Percentiles rank a stretch among this genome's conserved stretches.
These are phyloP conservation scores for Daktulosphaira vitifoliae DNA, from an alignment of 1,140 invertebrate species.

Conservation along the genomic window DNA sequence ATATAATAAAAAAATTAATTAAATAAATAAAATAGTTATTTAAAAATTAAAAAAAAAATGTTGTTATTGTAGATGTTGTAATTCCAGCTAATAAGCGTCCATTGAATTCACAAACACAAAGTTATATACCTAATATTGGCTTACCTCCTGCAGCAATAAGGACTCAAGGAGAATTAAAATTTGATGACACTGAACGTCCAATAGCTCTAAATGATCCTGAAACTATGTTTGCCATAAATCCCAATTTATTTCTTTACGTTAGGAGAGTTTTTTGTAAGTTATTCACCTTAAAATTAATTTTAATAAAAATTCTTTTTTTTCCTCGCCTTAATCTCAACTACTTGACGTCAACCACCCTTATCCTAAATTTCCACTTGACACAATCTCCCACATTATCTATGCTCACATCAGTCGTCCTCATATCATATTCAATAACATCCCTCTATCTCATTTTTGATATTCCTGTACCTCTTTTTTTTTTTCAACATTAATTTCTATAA, in stretches of 20 bases:
- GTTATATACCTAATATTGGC: slow-evolving; percentile 36
- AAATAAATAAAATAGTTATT: too few relatives aligned
- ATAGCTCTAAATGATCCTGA: slow-evolving; percentile 44
- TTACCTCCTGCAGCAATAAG: slow-evolving; percentile 37
- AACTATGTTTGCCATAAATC: slow-evolving; percentile 68
- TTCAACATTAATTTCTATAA: too few relatives aligned
- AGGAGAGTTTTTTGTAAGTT: slow-evolving; percentile 49
- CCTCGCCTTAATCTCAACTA: too few relatives aligned
- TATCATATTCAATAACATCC: too few relatives aligned
- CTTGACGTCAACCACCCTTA: too few relatives aligned
- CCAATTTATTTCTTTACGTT: slow-evolving; percentile 66
- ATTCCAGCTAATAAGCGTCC: slow-evolving; percentile 33
- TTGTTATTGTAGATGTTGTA: not conserved
- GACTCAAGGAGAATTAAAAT: slow-evolving; percentile 35
- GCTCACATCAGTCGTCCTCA: too few relatives aligned
- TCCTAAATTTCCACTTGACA: too few relatives aligned
- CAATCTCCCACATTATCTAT: too few relatives aligned
- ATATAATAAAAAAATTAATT: not conserved
- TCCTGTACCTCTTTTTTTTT: too few relatives aligned
- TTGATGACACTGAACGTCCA: slow-evolving; percentile 36
- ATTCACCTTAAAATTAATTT: not conserved
- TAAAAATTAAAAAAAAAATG: not conserved
- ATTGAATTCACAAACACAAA: slow-evolving; percentile 38
- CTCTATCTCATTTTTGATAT: too few relatives aligned
- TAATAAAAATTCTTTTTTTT: not conserved